A percentile compares a stretch with the other conserved stretches of the same genome.
Conservation (phyloP, 2,113 vertebrate genomes). For the Propithecus coquereli region DNA sequence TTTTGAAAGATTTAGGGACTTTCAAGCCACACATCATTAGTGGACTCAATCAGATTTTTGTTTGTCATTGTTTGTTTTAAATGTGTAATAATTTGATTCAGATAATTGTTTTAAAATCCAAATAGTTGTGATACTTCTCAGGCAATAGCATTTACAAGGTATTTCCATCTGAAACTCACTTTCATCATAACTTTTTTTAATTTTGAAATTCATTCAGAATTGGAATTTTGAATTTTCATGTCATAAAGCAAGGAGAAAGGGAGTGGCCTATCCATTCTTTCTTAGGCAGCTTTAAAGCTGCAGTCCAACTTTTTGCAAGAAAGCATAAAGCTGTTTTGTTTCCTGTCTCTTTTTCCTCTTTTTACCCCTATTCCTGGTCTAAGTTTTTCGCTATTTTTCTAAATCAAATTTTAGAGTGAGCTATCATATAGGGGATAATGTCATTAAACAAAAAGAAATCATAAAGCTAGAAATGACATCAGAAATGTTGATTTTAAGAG, state of each 20-base stretch:
- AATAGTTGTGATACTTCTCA: neutral
- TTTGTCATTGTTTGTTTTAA: neutral
- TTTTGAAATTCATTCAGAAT: neutral
- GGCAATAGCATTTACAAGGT: no score
- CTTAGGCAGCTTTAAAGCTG: neutral
- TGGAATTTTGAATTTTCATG: neutral
- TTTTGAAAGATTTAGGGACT: neutral
- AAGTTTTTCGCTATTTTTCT: neutral
- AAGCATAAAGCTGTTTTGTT: neutral
- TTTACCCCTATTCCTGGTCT: neutral
- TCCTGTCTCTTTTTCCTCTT: neutral
- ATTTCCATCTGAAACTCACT: neutral
- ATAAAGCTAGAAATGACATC: neutral
- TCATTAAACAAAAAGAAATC: neutral
- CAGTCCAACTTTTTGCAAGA: neutral
- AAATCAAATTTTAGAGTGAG: neutral
- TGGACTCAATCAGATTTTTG: neutral
- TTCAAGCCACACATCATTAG: neutral
- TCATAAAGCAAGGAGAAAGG: no score
- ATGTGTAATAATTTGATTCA: neutral
- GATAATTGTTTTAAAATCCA: neutral
- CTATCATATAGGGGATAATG: neutral
- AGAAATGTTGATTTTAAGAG: neutral
- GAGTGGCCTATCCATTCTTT: neutral
- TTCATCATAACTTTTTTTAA: neutral